A percentile compares a stretch with the other conserved stretches of the same genome.
These are phyloP conservation scores for Crenuchus spilurus DNA, from an alignment of 2,797 vertebrate species.

Conservation along the genomic window DNA sequence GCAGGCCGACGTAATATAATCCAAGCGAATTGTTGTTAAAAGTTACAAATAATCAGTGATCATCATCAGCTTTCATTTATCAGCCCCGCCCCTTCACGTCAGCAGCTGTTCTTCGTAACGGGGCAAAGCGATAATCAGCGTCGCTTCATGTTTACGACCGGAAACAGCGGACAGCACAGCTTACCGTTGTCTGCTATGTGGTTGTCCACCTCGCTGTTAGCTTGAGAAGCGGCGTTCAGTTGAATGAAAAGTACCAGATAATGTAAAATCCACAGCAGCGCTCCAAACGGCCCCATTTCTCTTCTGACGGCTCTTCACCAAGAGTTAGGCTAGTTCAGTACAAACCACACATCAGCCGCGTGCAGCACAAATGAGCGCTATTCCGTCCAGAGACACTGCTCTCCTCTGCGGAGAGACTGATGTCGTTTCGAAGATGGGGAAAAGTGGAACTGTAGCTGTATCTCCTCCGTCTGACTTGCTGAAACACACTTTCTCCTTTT, in stretches of 20 bases:
- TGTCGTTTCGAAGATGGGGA: not conserved
- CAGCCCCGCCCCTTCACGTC: constrained; percentile 55
- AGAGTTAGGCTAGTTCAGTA: constrained; percentile 49
- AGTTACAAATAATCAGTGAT: not conserved
- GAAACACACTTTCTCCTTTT: constrained; percentile 4
- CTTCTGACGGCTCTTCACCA: constrained; percentile 41
- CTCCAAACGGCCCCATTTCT: constrained; percentile 79
- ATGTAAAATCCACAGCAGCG: constrained; percentile 81
- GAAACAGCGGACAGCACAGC: constrained; percentile 24
- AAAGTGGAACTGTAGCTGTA: not conserved
- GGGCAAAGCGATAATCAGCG: not conserved
- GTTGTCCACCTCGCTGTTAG: constrained; percentile 78
- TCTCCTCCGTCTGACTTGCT: not conserved
- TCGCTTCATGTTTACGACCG: not conserved
- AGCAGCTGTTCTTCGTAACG: not conserved
- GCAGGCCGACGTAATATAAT: not conserved
- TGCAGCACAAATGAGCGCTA: constrained; percentile 9
- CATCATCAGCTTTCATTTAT: constrained; percentile 6
- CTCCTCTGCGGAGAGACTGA: not conserved
- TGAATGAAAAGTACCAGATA: constrained; percentile 87
- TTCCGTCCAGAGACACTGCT: constrained; percentile 44
- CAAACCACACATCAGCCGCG: constrained; percentile 71
- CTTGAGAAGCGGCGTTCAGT: constrained; percentile 79
- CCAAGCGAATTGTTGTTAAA: not conserved
- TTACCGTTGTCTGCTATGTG: constrained; percentile 84